These are phyloP conservation scores for Meteorus sp. DNA, from an alignment of 1,140 invertebrate species.

Conservation along the genomic window DNA sequence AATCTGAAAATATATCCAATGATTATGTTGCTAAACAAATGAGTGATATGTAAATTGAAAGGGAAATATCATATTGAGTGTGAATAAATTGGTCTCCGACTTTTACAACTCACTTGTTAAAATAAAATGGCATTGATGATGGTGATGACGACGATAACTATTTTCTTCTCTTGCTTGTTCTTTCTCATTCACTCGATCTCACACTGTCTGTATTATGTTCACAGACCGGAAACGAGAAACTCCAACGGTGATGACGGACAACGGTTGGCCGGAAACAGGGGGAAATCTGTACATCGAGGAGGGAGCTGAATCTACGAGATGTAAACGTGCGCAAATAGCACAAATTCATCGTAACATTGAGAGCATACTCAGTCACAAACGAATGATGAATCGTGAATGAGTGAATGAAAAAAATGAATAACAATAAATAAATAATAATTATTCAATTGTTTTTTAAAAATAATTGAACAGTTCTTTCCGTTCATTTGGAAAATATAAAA, in stretches of 20 bases:
- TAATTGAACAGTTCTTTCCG: too few species aligned
- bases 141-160: background rate
- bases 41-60: too few species aligned
- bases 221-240: constrained; percentile 49
- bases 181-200: background rate
- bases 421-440: too few species aligned
- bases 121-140: too few species aligned
- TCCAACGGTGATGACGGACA: constrained; percentile 36
- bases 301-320: constrained; percentile 38
- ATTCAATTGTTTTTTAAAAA: too few species aligned
- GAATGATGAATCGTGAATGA: constrained; percentile 40
- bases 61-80: too few species aligned
- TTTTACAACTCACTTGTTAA: too few species aligned
- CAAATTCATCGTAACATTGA: constrained; percentile 51
- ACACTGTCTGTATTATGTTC: constrained; percentile 13
- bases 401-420: background rate
- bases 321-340: constrained; percentile 40
- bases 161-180: too few species aligned
- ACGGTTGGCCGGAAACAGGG: constrained; percentile 45
- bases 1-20: too few species aligned
- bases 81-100: too few species aligned
- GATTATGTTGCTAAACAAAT: too few species aligned
- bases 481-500: too few species aligned
- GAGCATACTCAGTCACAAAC: constrained; percentile 47
- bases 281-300: constrained; percentile 54